phyloP scores from a whole-genome alignment of 2,797 vertebrate species.

The Hypotaenidia okinawae region DNA sequence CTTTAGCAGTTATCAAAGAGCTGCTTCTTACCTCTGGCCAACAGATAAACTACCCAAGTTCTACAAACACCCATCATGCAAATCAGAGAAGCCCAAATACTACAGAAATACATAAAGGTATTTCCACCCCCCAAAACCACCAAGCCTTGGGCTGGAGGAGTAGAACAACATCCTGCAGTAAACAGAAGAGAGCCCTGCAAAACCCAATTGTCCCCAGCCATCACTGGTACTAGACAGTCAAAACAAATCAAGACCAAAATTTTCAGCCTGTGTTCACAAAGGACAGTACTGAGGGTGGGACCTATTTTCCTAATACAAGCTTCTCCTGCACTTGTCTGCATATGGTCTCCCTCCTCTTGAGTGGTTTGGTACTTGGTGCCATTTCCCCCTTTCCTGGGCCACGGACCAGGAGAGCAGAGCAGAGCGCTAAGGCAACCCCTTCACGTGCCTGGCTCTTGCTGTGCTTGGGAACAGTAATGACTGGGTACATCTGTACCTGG shows the following conservation, averaged over 20 bases:
- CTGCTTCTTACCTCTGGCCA: not conserved
- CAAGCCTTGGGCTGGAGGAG: not conserved
- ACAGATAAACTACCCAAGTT: not conserved
- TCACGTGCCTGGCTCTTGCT: too few relatives aligned
- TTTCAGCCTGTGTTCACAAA: not conserved
- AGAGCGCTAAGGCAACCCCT: too few relatives aligned
- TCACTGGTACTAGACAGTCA: rapidly evolving
- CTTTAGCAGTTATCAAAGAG: not conserved
- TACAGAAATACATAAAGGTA: not conserved
- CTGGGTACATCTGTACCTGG: too few relatives aligned
- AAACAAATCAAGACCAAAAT: not conserved
- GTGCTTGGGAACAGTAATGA: too few relatives aligned
- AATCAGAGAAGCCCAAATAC: not conserved
- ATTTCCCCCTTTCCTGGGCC: too few relatives aligned
- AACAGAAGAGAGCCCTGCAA: not conserved
- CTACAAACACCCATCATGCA: not conserved
- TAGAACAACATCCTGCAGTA: not conserved
- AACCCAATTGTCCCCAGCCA: not conserved
- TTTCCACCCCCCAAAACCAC: not conserved
- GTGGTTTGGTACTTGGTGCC: too few relatives aligned
- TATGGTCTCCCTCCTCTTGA: not conserved
- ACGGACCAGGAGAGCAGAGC: too few relatives aligned
- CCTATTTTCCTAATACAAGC: not conserved
- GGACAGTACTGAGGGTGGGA: rapidly evolving
- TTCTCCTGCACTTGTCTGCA: not conserved